A percentile compares a stretch with the other conserved stretches of the same genome.
Evolutionary conservation across 2,113 vertebrate genomes (phyloP).

Genomic region (Heterochromis multidens): DNA sequence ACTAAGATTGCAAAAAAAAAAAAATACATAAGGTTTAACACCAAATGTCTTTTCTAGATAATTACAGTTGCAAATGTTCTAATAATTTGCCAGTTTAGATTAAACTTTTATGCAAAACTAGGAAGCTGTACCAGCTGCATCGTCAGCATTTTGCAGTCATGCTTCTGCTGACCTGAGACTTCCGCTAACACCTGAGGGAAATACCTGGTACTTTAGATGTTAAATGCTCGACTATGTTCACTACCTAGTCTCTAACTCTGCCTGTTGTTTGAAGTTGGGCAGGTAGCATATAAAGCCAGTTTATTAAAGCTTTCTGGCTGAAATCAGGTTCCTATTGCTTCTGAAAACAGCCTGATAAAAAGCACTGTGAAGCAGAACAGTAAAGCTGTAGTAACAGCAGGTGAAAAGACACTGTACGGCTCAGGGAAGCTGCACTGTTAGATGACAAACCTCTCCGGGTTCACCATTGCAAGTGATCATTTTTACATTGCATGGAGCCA

Average conservation of each 20-base stretch:
- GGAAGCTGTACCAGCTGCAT: not conserved
- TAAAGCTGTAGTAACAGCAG: not conserved
- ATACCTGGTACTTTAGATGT: not conserved
- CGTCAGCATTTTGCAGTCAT: not conserved
- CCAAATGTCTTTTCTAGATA: not conserved
- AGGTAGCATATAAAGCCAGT: not conserved
- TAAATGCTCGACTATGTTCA: not conserved
- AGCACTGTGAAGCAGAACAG: not conserved
- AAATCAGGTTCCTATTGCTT: not conserved
- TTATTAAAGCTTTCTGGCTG: constrained; percentile 1
- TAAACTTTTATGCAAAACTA: not conserved
- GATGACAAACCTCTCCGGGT: not conserved
- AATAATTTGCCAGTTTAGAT: not conserved
- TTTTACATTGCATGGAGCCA: not conserved
- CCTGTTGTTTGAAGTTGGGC: not conserved
- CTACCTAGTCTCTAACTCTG: not conserved
- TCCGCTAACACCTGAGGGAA: not conserved
- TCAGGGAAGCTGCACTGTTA: not conserved
- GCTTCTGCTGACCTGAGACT: not conserved
- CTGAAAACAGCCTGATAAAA: not conserved
- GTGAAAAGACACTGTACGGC: not conserved
- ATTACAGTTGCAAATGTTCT: not conserved
- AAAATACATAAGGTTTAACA: not conserved
- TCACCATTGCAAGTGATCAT: not conserved
- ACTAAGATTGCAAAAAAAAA: not conserved